These are phyloP conservation scores for Herpetotheres cachinnans DNA, from an alignment of 2,113 vertebrate genomes.

Conservation along the genomic window DNA sequence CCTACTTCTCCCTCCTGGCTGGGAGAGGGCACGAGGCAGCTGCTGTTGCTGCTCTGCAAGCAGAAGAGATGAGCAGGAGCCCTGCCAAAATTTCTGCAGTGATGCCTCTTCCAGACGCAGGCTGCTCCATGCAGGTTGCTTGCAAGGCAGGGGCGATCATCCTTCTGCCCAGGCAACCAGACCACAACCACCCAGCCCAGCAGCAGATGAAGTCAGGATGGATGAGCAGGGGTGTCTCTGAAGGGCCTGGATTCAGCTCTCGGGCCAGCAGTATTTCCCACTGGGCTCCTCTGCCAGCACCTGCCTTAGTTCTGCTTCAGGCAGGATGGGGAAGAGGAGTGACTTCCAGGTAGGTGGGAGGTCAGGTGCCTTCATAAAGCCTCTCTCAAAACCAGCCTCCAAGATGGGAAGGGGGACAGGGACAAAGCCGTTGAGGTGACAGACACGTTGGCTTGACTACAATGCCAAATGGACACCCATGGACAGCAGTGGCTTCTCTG, in stretches of 20 bases:
- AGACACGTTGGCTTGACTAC: too few relatives aligned
- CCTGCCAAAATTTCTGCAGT: neutral
- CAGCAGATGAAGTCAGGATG: neutral
- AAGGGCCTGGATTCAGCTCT: neutral
- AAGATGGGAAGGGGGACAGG: neutral
- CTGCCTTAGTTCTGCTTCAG: neutral
- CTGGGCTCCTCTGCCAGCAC: neutral
- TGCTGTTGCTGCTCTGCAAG: neutral
- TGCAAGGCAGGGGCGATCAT: rapidly evolving
- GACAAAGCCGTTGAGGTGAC: neutral
- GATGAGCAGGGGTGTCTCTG: neutral
- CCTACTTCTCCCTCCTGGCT: constrained; percentile 47
- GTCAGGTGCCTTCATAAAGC: neutral
- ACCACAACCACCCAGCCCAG: neutral
- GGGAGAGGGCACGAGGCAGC: constrained; percentile 5
- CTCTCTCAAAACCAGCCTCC: neutral
- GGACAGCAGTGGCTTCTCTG: neutral
- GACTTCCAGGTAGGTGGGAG: neutral
- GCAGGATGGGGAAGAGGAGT: neutral
- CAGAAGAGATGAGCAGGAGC: neutral
- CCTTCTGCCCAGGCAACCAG: neutral
- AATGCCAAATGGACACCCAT: rapidly evolving
- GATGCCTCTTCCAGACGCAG: neutral
- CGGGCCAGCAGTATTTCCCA: neutral
- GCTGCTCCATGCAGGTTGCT: neutral